Evolutionary conservation across 2,888 invertebrate species (phyloP).

Genomic region (Tetragnatha montana): DNA sequence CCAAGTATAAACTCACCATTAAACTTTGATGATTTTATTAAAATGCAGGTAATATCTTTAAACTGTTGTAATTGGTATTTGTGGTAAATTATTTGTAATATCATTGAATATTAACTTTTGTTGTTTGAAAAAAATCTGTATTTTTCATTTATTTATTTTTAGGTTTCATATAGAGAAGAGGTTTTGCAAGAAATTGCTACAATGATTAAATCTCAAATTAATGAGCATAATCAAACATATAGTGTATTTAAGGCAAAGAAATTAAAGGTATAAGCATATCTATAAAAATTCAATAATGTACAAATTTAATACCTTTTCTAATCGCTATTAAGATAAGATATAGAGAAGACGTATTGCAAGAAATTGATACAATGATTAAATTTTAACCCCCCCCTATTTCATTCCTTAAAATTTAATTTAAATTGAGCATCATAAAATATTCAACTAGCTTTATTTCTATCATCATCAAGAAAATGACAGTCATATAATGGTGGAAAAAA

Average conservation of each 20-base stretch:
- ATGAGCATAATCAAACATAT: conserved; percentile 25
- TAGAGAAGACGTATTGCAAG: conserved; percentile 24
- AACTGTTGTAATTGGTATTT: neutral
- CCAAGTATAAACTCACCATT: neutral
- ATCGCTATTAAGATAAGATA: conserved; percentile 17
- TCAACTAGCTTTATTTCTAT: neutral
- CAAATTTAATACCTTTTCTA: too few species aligned
- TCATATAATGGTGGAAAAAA: too few species aligned
- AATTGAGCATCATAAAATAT: too few species aligned
- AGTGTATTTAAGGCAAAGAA: conserved; percentile 34
- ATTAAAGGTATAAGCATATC: conserved; percentile 26
- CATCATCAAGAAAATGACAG: neutral
- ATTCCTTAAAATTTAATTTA: too few species aligned
- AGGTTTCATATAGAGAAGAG: conserved; percentile 31
- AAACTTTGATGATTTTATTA: conserved; percentile 39
- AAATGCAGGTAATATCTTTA: conserved; percentile 34
- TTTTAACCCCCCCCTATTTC: too few species aligned
- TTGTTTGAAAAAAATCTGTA: neutral
- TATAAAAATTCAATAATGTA: neutral
- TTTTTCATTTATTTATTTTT: neutral
- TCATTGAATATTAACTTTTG: neutral
- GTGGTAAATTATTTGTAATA: neutral
- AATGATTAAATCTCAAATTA: neutral
- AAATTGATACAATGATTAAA: conserved; percentile 14
- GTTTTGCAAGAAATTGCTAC: conserved; percentile 32